Evolutionary conservation across 2,888 invertebrate genomes (phyloP), one percentile per base, ranked within the genome.

Genomic region (Creontiades dilutus): DNA sequence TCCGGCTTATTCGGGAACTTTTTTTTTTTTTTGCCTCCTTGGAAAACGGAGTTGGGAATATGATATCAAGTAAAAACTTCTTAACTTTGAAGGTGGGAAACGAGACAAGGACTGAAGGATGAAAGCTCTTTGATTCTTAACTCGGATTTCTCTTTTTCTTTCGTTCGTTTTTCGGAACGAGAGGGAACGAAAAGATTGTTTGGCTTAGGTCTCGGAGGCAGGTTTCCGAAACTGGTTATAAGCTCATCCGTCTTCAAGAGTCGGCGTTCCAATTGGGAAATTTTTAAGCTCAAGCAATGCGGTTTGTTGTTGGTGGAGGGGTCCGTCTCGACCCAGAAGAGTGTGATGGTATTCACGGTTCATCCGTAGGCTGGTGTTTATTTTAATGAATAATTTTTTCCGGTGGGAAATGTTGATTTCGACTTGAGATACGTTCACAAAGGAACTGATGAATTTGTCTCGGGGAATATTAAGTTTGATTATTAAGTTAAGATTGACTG

Each of bases 1-100:
- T 61, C 57, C 86, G 48, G 37, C n/a, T 86, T 86, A 86, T 86
- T 86, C 76, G 86, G 16, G 47, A 86, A 86, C 47, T 86, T 86
- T 86, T 48, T 75, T 85, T 37, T 37, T 37, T 37, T 37, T 37
- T 37, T 37, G 37, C 37, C 37, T 37, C 37, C 57, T 27, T 75
- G 86, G 86, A 86, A 47, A 75, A 23, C 86, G 48, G 52, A 48
- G 48, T 37, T 78, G 47, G 47, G 86, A 68, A 75, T 86, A 86
- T 86, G 55, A 86, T 86, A 86, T 86, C 86, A 68, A 75, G 76
- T 19, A 47, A 75, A 55, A 75, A 75, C 46, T 86, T 47, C 55
- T 75, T 46, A 75, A 48, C 76, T 86, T 75, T 47, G 48, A 48
- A 86, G 75, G 86, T 75, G 76, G 86, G 76, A 68, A 82, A 68